A percentile compares a stretch with the other conserved stretches of the same genome.
phyloP scores from a whole-genome alignment of 2,888 invertebrate species.

The Eupithecia vulgata region DNA sequence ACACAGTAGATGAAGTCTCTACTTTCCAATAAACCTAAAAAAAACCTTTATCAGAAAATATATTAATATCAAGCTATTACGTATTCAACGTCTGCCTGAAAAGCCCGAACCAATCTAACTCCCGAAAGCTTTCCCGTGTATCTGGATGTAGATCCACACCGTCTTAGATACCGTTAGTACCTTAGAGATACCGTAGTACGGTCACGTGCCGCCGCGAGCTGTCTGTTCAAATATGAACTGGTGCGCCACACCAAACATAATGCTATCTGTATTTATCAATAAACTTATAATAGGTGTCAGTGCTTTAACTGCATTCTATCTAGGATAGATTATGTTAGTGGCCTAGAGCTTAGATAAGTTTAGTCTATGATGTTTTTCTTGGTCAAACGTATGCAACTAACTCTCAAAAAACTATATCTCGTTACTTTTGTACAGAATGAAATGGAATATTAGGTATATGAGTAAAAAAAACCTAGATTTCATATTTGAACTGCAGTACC shows the following conservation, averaged over 20 bases:
- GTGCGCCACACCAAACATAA: not conserved
- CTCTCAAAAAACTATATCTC: not conserved
- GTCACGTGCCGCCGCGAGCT: not conserved
- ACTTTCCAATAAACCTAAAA: not conserved
- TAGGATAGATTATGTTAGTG: not conserved
- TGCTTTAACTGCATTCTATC: not conserved
- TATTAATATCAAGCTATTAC: not conserved
- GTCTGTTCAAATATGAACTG: not conserved
- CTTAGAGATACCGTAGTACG: not conserved
- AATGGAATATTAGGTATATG: no score
- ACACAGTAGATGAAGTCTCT: no score
- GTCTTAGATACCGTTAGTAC: not conserved
- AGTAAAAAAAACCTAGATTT: no score
- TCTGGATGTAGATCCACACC: not conserved
- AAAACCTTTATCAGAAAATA: not conserved
- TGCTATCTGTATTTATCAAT: not conserved
- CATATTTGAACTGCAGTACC: not conserved
- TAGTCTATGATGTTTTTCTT: no score
- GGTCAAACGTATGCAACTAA: no score
- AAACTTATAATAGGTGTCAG: not conserved
- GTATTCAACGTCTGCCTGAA: not conserved
- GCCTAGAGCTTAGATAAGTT: no score
- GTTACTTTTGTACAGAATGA: not conserved
- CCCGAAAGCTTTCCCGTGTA: slow-evolving; percentile 1
- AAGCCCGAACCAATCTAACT: not conserved